phyloP scores from a whole-genome alignment of 2,797 vertebrate genomes.

The Silurus aristotelis region DNA sequence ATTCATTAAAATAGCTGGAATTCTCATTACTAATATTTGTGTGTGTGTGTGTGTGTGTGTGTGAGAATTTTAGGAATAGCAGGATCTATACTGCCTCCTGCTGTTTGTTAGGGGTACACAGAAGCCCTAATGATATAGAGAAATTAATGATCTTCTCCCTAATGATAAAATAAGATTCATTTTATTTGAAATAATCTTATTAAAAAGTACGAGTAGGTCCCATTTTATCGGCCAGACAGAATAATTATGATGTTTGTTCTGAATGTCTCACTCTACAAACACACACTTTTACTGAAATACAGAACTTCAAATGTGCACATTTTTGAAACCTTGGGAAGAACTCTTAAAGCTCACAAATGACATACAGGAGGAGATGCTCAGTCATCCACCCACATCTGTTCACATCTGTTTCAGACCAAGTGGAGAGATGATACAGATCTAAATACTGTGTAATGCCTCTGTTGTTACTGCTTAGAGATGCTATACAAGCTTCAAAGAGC shows the following conservation, averaged over 20 bases:
- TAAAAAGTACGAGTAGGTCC: not conserved
- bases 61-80: no score
- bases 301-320: not conserved
- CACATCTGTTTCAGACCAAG: not conserved
- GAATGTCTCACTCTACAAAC: not conserved
- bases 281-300: not conserved
- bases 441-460: not conserved
- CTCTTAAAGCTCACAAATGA: not conserved
- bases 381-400: conserved; percentile 35
- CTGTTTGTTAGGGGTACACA: conserved; percentile 53
- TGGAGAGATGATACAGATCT: not conserved
- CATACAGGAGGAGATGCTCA: conserved; percentile 20
- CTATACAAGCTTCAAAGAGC: no score
- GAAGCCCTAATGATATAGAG: not conserved
- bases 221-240: not conserved
- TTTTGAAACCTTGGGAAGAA: conserved; percentile 32
- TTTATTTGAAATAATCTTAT: not conserved
- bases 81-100: conserved; percentile 71
- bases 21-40: not conserved
- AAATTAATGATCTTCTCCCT: no score
- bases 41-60: not conserved
- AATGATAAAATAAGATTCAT: not conserved
- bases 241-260: not conserved
- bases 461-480: not conserved
- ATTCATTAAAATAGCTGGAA: not conserved